Evolutionary conservation across 2,797 vertebrate species (phyloP).

Genomic region (Hydrocynus forskahlii): DNA sequence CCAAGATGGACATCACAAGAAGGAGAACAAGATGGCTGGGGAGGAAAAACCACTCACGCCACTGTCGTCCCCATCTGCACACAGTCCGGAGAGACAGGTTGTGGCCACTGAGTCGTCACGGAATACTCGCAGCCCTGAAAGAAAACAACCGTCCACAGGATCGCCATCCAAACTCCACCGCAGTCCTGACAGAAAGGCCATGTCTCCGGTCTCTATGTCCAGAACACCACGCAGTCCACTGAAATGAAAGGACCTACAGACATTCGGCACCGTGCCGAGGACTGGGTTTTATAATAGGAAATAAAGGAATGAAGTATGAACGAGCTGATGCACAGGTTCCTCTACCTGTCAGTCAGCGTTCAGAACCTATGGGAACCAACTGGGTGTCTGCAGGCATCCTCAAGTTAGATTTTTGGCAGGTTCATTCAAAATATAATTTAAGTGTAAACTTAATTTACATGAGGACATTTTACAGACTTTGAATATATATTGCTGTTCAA

Average conservation of each 20-base stretch:
- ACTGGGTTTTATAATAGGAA: not conserved
- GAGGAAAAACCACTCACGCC: conserved; percentile 44
- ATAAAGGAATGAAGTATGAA: not conserved
- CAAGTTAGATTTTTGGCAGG: too few relatives aligned
- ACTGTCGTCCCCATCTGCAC: conserved; percentile 12
- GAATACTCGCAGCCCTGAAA: conserved; percentile 42
- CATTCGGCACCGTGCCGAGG: not conserved
- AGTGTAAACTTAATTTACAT: too few relatives aligned
- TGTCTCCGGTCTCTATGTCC: conserved; percentile 19
- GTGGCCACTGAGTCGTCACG: not conserved
- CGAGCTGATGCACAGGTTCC: not conserved
- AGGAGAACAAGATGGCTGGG: conserved; percentile 27
- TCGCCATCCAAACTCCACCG: conserved; percentile 30
- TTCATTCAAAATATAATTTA: too few relatives aligned
- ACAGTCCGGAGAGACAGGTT: conserved; percentile 36
- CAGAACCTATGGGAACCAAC: not conserved
- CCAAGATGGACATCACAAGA: conserved; percentile 39
- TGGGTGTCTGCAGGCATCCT: not conserved
- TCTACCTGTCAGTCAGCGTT: not conserved
- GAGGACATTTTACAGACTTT: too few relatives aligned
- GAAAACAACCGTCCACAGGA: conserved; percentile 17
- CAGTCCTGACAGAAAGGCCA: conserved; percentile 39
- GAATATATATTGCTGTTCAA: too few relatives aligned
- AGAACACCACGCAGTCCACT: conserved; percentile 17
- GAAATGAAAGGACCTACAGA: not conserved